Percentiles rank a stretch among this genome's conserved stretches.
These are phyloP conservation scores for Hestina assimilis DNA, from an alignment of 1,140 invertebrate genomes.

Conservation along the genomic window DNA sequence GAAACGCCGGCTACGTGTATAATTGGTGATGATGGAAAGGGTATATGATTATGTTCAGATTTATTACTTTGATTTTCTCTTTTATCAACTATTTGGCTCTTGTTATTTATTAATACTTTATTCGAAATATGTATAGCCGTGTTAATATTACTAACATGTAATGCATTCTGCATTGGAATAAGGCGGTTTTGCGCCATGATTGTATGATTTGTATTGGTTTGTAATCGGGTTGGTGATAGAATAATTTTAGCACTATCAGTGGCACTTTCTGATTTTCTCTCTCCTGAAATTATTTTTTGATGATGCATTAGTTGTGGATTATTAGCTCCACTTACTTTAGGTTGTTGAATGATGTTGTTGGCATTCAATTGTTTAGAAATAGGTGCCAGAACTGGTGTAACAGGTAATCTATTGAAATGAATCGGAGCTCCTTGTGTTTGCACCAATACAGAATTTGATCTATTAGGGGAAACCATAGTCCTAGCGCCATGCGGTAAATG, in stretches of 20 bases:
- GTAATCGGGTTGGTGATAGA: conserved; percentile 61
- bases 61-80: conserved; percentile 50
- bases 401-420: conserved; percentile 75
- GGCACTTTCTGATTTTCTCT: conserved; percentile 61
- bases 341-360: conserved; percentile 75
- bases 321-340: conserved; percentile 46
- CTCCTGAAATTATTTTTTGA: conserved; percentile 50
- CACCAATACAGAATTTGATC: conserved; percentile 68
- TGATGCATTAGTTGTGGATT: conserved; percentile 49
- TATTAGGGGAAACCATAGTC: conserved; percentile 72
- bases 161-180: conserved; percentile 64
- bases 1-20: conserved; percentile 58
- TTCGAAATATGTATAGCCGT: conserved; percentile 56
- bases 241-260: conserved; percentile 68
- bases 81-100: conserved; percentile 52
- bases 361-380: conserved; percentile 78
- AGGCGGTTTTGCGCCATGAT: conserved; percentile 71
- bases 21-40: conserved; percentile 47
- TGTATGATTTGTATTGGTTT: conserved; percentile 56
- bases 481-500: conserved; percentile 60
- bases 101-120: conserved; percentile 62
- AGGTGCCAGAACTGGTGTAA: conserved; percentile 77
- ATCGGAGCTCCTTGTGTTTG: conserved; percentile 66
- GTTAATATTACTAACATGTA: conserved; percentile 57
- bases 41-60: conserved; percentile 45